Evolutionary conservation across 2,888 invertebrate species (phyloP).

Genomic region (Parelbella ahira): DNA sequence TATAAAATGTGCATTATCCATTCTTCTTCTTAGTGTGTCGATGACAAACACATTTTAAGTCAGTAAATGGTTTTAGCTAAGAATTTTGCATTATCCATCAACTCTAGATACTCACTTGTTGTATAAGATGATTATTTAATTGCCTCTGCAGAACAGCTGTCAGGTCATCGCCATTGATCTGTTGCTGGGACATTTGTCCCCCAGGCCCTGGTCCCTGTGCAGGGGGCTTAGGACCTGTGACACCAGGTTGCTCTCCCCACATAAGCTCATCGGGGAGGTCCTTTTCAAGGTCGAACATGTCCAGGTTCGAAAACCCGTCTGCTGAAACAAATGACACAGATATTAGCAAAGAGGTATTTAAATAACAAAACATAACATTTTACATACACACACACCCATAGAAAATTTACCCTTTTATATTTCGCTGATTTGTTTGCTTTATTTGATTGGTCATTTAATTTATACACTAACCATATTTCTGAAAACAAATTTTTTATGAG

Average conservation of each 20-base stretch:
- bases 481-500: no score
- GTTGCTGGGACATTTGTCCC: slow-evolving; percentile 74
- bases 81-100: no score
- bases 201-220: slow-evolving; percentile 92
- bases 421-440: no score
- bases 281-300: slow-evolving; percentile 94
- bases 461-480: no score
- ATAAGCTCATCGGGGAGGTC: slow-evolving; percentile 95
- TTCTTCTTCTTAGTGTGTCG: no score
- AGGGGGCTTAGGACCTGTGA: slow-evolving; percentile 86
- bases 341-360: background rate
- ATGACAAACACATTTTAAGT: no score
- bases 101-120: slow-evolving; percentile 79
- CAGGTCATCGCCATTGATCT: slow-evolving; percentile 86
- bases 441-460: no score
- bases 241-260: slow-evolving; percentile 86
- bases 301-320: slow-evolving; percentile 90
- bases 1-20: no score
- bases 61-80: no score
- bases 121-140: slow-evolving; percentile 84
- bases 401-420: no score
- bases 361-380: background rate
- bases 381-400: no score
- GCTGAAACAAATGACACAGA: slow-evolving; percentile 52
- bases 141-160: slow-evolving; percentile 81